Base-by-base conservation (phyloP, 2,113 vertebrate genomes). In the Mola mola region DNA sequence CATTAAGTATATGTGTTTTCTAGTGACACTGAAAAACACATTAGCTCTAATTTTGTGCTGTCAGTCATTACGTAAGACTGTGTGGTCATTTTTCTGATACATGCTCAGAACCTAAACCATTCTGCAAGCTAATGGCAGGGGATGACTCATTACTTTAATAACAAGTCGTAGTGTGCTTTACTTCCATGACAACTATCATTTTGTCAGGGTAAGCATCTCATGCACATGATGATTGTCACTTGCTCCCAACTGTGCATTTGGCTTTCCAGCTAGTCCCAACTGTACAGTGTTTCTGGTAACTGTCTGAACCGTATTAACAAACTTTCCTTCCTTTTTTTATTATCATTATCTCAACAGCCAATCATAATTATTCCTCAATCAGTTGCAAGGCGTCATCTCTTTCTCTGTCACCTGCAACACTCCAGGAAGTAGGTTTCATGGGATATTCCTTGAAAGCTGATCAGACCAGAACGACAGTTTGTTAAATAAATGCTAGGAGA, bases 141-240 rank as follows among this genome's bases (percentile, higher is more conserved):
- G 19, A 73, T 75, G 70, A 82, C 50, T 80, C 73, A 59, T 29
- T 31, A 42, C 59, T 49, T 50, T 48, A 66, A 85, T 57, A 65
- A 66, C 63, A 63, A 46, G 17, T 60, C 55, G 20, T 55, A 29
- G 48, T 48, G 69, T 16, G 25, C 48, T 66, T 72, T 25, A 72
- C 76, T 70, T 41, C 38, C 50, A 66, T 78, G 73, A 72, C 70
- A 63, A 75, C 79, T 63, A 66, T 61, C 55, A 67, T 79, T 72
- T 75, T 47, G 63, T 72, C 47, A 29, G 12, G 17, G 7, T 10
- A 44, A 49, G 46, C 9, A 59, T 72, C 21, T 70, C 47, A 61
- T 43, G 44, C 61, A 67, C 59, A 50, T 53, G 11, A 11, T 44
- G 52, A 57, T 44, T 24, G 50, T 66, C 16, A 40, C 56, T 33